Base-by-base conservation (phyloP, 2,888 invertebrate genomes). In the Sinotaia quadrata region DNA sequence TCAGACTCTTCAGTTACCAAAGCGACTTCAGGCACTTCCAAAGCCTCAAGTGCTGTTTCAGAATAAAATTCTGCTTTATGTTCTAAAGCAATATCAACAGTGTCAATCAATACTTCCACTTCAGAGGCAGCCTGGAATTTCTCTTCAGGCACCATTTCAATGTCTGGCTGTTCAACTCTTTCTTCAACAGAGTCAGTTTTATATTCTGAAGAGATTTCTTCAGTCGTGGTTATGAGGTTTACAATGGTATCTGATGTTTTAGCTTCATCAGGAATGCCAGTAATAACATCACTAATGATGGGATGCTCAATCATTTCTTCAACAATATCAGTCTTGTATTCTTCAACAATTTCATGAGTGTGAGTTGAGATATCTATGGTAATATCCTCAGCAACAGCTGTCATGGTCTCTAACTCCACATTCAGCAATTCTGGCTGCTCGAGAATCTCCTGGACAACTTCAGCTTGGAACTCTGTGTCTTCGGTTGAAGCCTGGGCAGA, bases 381-480 rank as follows among this genome's bases (percentile, higher is more conserved):
- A 21, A 63, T 33, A 5, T 58, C 58, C 29, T 52, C 29, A 4
- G 63, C 37, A 0, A 65, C 47, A 24, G 65, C 65, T 4, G 65
- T 56, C 34, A 61, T 34, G 44, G 54, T 56, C 54, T 73, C 70
- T 41, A 68, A 62, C n/a, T 44, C 57, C 18, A 51, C 67, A n/a
- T 68, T 67, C 33, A 58, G 34, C 18, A 65, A 41, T 27, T 67
- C 61, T 29, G 57, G 65, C 15, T 58, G 52, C 52, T 72, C 69
- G 37, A 63, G 27, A 12, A 58, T 44, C 51, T 71, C 71, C 47
- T 66, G 63, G 10, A 72, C 63, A 24, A 70, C 52, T 27, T 71
- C 71, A 18, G 72, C 69, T 21, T 71, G 72, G 60, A 75, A 75
- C n/a, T 75, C 47, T 2, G 73, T 67, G 37, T 68, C 70, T 34